Evolutionary conservation across 2,888 invertebrate species (phyloP).

Genomic region (Eristalis intricaria): DNA sequence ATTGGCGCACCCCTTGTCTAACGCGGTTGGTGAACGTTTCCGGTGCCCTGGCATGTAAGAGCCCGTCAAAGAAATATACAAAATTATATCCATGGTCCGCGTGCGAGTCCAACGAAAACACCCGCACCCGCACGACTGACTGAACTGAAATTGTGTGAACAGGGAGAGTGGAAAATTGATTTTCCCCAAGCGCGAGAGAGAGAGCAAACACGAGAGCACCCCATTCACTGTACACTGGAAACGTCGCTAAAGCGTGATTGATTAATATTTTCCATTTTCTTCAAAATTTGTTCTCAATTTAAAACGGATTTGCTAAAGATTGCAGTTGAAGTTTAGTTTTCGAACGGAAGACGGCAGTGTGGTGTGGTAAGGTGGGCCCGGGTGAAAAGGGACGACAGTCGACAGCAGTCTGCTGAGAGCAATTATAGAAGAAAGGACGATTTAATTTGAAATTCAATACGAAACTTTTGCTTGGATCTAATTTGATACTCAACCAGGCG

Average conservation of each 20-base stretch:
- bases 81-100: background rate
- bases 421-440: background rate
- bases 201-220: background rate
- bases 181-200: constrained; percentile 32
- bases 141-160: background rate
- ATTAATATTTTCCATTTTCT: constrained; percentile 10
- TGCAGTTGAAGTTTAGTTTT: background rate
- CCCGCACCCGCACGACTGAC: background rate
- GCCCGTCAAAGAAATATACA: background rate
- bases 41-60: background rate
- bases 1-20: background rate
- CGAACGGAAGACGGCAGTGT: background rate
- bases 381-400: too few relatives aligned
- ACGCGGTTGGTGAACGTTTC: background rate
- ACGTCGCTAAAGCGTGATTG: constrained; percentile 21
- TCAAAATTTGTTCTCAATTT: background rate
- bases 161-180: constrained; percentile 44
- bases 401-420: background rate
- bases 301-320: background rate
- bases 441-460: too few relatives aligned
- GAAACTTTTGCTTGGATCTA: too few relatives aligned
- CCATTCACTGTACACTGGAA: background rate
- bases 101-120: too few relatives aligned
- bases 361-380: background rate
- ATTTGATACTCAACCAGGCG: too few relatives aligned